phyloP scores from a whole-genome alignment of 2,888 invertebrate species.

The Mycalesis mineus region DNA sequence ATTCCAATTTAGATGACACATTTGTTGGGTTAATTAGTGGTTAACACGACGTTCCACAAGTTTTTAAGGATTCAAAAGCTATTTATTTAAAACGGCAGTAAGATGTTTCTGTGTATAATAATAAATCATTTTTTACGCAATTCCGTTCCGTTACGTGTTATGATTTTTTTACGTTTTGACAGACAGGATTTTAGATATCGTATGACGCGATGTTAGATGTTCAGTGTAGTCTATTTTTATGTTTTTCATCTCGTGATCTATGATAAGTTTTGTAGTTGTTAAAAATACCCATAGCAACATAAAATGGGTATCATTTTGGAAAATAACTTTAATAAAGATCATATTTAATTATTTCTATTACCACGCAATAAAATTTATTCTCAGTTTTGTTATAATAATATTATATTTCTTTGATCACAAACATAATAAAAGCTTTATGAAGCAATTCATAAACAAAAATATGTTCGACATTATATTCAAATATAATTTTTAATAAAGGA shows the following conservation, averaged over 20 bases:
- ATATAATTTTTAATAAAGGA: no score
- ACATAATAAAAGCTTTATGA: no score
- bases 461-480: not conserved
- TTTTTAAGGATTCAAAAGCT: slow-evolving; percentile 31
- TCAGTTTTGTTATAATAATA: not conserved
- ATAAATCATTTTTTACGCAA: slow-evolving; percentile 71
- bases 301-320: not conserved
- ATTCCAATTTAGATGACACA: slow-evolving; percentile 46
- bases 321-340: not conserved
- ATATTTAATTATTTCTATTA: not conserved
- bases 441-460: no score
- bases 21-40: slow-evolving; percentile 69
- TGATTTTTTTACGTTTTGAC: slow-evolving; percentile 60
- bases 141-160: slow-evolving; percentile 61
- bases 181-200: slow-evolving; percentile 66
- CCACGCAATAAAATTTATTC: not conserved
- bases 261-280: slow-evolving; percentile 16
- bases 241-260: slow-evolving; percentile 30
- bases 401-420: not conserved
- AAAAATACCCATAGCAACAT: not conserved
- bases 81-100: slow-evolving; percentile 37
- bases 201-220: slow-evolving; percentile 44
- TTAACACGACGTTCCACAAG: slow-evolving; percentile 39
- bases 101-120: slow-evolving; percentile 40
- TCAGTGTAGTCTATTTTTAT: slow-evolving; percentile 47